Evolutionary conservation across 2,888 invertebrate genomes (phyloP).

Genomic region (Rhopalosiphum nymphaeae): DNA sequence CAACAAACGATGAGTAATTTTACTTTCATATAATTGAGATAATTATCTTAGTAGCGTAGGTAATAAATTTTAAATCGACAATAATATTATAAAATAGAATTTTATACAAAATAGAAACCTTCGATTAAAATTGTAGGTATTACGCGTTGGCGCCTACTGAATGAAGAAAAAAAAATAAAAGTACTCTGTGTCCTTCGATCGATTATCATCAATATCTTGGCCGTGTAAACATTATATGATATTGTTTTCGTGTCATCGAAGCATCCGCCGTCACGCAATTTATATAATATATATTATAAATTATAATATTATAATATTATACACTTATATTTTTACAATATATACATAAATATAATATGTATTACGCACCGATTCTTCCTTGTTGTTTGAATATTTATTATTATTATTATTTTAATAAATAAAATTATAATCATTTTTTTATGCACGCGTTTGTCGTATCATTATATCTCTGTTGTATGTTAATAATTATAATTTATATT

Average conservation of each 20-base stretch:
- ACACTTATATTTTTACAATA: not conserved
- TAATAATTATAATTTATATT: too few relatives aligned
- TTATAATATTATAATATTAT: conserved; percentile 6
- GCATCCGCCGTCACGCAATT: conserved; percentile 7
- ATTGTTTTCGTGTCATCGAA: conserved; percentile 41
- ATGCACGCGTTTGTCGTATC: not conserved
- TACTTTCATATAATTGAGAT: not conserved
- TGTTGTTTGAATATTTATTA: conserved; percentile 31
- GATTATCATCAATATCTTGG: not conserved
- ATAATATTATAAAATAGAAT: conserved; percentile 11
- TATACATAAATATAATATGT: not conserved
- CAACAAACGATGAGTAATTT: not conserved
- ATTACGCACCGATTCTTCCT: conserved; percentile 11
- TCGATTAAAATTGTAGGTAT: conserved; percentile 6
- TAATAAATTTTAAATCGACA: not conserved
- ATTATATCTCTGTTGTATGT: not conserved
- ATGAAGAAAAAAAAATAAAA: conserved; percentile 3
- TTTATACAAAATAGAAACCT: conserved; percentile 30
- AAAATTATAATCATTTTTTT: not conserved
- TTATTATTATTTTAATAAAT: not conserved
- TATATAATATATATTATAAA: not conserved
- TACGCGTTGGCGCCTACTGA: conserved; percentile 26
- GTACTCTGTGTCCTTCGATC: conserved; percentile 22
- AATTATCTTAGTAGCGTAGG: not conserved
- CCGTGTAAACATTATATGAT: not conserved